A percentile compares a stretch with the other conserved stretches of the same genome.
phyloP scores from a whole-genome alignment of 92 coral and sea anemone species.

The Zoanthus sansibaricus region DNA sequence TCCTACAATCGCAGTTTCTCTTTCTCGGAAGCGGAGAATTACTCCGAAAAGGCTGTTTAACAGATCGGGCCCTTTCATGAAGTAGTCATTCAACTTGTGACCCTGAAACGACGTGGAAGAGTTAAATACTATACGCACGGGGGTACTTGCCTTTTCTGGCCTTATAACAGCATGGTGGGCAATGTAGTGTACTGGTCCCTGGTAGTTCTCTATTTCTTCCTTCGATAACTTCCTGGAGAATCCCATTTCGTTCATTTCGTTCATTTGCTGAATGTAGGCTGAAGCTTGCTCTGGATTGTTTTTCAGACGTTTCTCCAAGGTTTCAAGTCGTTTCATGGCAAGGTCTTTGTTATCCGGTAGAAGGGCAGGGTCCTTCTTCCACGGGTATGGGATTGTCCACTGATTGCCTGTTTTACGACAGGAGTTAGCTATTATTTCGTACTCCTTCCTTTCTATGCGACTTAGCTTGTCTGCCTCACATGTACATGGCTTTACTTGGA shows the following conservation, averaged over 20 bases:
- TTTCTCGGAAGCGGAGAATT: slow-evolving; percentile 66
- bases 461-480: slow-evolving; percentile 57
- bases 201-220: slow-evolving; percentile 35
- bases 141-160: slow-evolving; percentile 46
- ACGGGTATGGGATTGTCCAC: slow-evolving; percentile 68
- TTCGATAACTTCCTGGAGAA: slow-evolving; percentile 48
- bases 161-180: slow-evolving; percentile 66
- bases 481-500: slow-evolving; percentile 43
- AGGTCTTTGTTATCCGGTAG: slow-evolving; percentile 43
- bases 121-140: slow-evolving; percentile 39
- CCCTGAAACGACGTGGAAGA: slow-evolving; percentile 58
- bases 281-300: slow-evolving; percentile 40
- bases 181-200: slow-evolving; percentile 67
- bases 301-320: slow-evolving; percentile 49
- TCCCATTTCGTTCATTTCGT: slow-evolving; percentile 34
- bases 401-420: slow-evolving; percentile 58
- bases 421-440: slow-evolving; percentile 39
- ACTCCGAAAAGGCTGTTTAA: slow-evolving; percentile 59
- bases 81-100: slow-evolving; percentile 58
- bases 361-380: slow-evolving; percentile 47
- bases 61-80: slow-evolving; percentile 63
- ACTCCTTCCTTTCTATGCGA: slow-evolving; percentile 58
- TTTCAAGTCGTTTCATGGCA: slow-evolving; percentile 50
- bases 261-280: slow-evolving; percentile 57
- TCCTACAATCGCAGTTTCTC: slow-evolving; percentile 47